These are phyloP conservation scores for Telmatherina bonti DNA, from an alignment of 2,797 vertebrate species.

Conservation along the genomic window DNA sequence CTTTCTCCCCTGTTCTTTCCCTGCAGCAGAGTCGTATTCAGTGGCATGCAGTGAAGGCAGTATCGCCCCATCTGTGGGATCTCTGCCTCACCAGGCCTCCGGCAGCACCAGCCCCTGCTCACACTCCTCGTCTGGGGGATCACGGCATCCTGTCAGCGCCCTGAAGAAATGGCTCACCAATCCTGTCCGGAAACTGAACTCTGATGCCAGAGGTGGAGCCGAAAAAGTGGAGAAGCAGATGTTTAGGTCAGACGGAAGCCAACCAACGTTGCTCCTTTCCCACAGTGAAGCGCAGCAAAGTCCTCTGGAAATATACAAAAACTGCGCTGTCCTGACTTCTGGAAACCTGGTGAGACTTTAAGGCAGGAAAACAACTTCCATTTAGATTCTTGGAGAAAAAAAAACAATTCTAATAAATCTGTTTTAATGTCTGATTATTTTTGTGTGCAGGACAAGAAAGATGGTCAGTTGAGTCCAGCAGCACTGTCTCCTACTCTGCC, in stretches of 20 bases:
- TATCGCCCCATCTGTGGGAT: slow-evolving; percentile 80
- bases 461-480: slow-evolving; percentile 43
- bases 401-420: background rate
- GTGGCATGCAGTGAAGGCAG: slow-evolving; percentile 84
- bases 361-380: background rate
- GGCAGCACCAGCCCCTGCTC: slow-evolving; percentile 85
- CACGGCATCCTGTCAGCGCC: slow-evolving; percentile 85
- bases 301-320: slow-evolving; percentile 60
- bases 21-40: slow-evolving; percentile 84
- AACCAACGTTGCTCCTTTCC: slow-evolving; percentile 37
- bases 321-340: slow-evolving; percentile 54
- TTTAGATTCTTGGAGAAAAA: background rate
- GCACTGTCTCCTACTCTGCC: slow-evolving; percentile 38
- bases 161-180: slow-evolving; percentile 91
- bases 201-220: slow-evolving; percentile 60
- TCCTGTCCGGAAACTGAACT: slow-evolving; percentile 84
- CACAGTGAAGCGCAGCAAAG: slow-evolving; percentile 63
- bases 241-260: slow-evolving; percentile 66
- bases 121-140: slow-evolving; percentile 73
- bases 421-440: slow-evolving; percentile 25
- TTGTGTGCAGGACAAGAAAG: slow-evolving; percentile 67
- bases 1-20: slow-evolving; percentile 8
- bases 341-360: slow-evolving; percentile 68
- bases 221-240: slow-evolving; percentile 74
- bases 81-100: slow-evolving; percentile 82